phyloP scores from a whole-genome alignment of 1,140 invertebrate genomes.

The Hycleus cichorii region DNA sequence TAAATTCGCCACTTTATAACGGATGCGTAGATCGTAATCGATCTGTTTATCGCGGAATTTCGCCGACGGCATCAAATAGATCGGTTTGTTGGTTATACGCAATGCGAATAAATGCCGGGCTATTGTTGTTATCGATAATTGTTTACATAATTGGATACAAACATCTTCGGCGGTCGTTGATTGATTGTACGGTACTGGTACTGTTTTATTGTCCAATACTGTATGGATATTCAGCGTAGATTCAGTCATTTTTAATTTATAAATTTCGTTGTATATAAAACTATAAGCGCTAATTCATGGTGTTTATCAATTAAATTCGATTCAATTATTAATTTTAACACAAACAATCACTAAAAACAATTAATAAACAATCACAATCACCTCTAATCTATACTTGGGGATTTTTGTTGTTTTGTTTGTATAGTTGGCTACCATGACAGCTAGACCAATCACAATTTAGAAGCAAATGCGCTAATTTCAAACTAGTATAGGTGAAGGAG shows the following conservation, averaged over 20 bases:
- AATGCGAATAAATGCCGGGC: slow-evolving; percentile 70
- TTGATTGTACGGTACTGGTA: slow-evolving; percentile 35
- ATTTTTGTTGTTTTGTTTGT: no score
- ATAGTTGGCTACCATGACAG: no score
- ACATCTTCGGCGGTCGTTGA: slow-evolving; percentile 58
- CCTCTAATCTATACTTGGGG: no score
- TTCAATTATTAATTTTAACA: no score
- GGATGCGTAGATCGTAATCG: slow-evolving; percentile 65
- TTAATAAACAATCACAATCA: no score
- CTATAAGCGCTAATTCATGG: no score
- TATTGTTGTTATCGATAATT: slow-evolving; percentile 63
- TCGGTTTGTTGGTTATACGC: slow-evolving; percentile 49
- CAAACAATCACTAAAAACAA: no score
- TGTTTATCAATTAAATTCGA: no score
- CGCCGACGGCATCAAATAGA: slow-evolving; percentile 57
- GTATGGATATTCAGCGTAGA: slow-evolving; percentile 28
- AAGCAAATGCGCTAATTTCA: no score
- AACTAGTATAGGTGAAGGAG: no score
- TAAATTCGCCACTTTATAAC: slow-evolving; percentile 64
- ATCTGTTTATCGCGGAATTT: slow-evolving; percentile 45
- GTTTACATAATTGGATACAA: slow-evolving; percentile 60
- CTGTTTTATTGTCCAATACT: slow-evolving; percentile 39
- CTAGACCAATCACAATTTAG: no score
- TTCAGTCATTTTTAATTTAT: slow-evolving; percentile 24
- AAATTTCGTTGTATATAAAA: no score